A percentile compares a stretch with the other conserved stretches of the same genome.
Conservation (phyloP, 2,113 vertebrate species). For the Triplophysa tibetana region DNA sequence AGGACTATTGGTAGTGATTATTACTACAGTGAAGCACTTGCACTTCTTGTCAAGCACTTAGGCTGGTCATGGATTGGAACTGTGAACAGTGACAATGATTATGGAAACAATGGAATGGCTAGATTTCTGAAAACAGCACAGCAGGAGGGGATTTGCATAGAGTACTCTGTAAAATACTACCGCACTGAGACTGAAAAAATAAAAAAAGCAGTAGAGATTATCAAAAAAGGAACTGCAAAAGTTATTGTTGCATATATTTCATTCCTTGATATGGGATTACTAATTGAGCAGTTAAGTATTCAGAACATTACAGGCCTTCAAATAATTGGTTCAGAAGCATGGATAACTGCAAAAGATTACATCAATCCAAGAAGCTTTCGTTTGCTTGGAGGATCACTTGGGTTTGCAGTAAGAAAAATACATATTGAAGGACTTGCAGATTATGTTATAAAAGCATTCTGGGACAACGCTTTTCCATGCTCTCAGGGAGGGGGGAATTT, state of each 20-base stretch:
- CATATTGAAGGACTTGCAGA: constrained; percentile 65
- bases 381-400: constrained; percentile 69
- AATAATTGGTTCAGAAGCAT: constrained; percentile 73
- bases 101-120: constrained; percentile 74
- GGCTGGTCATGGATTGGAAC: constrained; percentile 74
- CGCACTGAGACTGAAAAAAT: constrained; percentile 64
- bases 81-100: constrained; percentile 72
- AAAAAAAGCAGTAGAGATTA: constrained; percentile 66
- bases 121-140: constrained; percentile 67
- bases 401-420: constrained; percentile 67
- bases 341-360: constrained; percentile 71
- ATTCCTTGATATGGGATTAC: constrained; percentile 69
- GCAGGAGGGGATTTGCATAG: constrained; percentile 53
- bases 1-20: constrained; percentile 72
- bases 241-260: constrained; percentile 71
- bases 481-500: neutral
- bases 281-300: constrained; percentile 66
- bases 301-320: constrained; percentile 71
- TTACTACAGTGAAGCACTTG: too few species aligned
- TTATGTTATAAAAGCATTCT: constrained; percentile 65
- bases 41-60: constrained; percentile 56
- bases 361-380: constrained; percentile 65
- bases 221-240: constrained; percentile 62
- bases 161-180: too few species aligned
- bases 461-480: constrained; percentile 61